phyloP scores from a whole-genome alignment of 2,797 vertebrate genomes.

The Anabacerthia variegaticeps region DNA sequence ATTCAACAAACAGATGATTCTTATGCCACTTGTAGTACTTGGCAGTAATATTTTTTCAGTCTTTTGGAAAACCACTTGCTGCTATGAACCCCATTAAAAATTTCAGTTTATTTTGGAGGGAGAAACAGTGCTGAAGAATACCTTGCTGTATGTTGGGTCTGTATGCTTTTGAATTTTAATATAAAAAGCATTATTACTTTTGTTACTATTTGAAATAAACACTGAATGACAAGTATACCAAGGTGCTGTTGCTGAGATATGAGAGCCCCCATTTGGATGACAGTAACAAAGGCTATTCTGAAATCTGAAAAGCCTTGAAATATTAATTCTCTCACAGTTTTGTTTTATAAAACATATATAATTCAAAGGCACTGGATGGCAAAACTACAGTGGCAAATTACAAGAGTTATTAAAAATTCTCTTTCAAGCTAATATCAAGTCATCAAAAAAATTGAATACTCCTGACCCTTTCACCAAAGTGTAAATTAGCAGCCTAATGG shows the following conservation, averaged over 20 bases:
- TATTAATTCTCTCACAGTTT: neutral
- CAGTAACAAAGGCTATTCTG: neutral
- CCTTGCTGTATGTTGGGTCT: neutral
- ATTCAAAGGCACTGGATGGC: conserved; percentile 33
- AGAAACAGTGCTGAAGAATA: neutral
- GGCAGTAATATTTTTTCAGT: neutral
- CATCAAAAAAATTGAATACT: conserved; percentile 68
- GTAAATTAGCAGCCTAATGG: conserved; percentile 77
- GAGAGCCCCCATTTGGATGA: neutral
- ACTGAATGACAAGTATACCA: neutral
- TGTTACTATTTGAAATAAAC: neutral
- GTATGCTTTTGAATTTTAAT: neutral
- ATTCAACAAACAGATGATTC: neutral
- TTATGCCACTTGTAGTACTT: neutral
- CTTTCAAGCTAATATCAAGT: conserved; percentile 74
- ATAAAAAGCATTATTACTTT: neutral
- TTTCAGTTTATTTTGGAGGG: neutral
- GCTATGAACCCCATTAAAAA: neutral
- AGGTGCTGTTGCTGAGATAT: neutral
- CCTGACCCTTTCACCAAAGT: conserved; percentile 73
- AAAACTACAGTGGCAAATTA: conserved; percentile 65
- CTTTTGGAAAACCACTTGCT: neutral
- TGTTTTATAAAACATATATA: conserved; percentile 48
- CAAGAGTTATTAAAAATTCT: conserved; percentile 73
- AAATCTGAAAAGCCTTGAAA: neutral